phyloP scores from a whole-genome alignment of 2,888 invertebrate genomes.

The Argyra leucocephala region DNA sequence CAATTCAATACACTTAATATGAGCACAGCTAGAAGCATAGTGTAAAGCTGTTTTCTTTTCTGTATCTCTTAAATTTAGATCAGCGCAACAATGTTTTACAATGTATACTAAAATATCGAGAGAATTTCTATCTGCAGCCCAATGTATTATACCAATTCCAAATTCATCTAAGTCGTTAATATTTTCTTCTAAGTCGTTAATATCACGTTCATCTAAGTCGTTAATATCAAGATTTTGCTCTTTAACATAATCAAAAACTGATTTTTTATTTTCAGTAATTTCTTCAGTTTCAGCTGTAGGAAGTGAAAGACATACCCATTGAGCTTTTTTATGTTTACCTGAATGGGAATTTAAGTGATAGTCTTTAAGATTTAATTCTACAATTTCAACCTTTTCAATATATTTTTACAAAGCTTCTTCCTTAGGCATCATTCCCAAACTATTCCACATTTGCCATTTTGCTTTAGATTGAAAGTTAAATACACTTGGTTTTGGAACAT shows the following conservation, averaged over 20 bases:
- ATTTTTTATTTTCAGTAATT: slow-evolving; percentile 45
- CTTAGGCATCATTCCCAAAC: slow-evolving; percentile 55
- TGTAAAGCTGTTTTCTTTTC: slow-evolving; percentile 77
- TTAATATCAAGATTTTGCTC: slow-evolving; percentile 55
- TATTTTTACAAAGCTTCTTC: slow-evolving; percentile 66
- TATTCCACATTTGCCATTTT: slow-evolving; percentile 89
- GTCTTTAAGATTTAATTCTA: too few species aligned
- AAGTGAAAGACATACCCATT: slow-evolving; percentile 42
- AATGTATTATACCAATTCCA: slow-evolving; percentile 76
- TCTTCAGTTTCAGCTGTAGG: slow-evolving; percentile 37
- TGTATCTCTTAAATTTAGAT: slow-evolving; percentile 57
- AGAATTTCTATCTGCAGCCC: slow-evolving; percentile 82
- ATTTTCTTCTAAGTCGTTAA: too few species aligned
- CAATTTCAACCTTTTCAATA: slow-evolving; percentile 46
- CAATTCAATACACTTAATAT: slow-evolving; percentile 57
- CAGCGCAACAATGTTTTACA: slow-evolving; percentile 49
- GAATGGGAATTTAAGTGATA: too few species aligned
- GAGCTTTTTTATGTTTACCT: neutral
- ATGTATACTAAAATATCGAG: slow-evolving; percentile 54
- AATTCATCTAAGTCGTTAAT: slow-evolving; percentile 57
- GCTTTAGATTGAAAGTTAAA: slow-evolving; percentile 61
- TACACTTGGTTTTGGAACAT: slow-evolving; percentile 49
- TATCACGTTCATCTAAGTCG: too few species aligned
- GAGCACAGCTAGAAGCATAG: slow-evolving; percentile 78
- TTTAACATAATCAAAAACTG: slow-evolving; percentile 62